phyloP scores from a whole-genome alignment of 2,113 vertebrate species.

The Crotalus helleri region DNA sequence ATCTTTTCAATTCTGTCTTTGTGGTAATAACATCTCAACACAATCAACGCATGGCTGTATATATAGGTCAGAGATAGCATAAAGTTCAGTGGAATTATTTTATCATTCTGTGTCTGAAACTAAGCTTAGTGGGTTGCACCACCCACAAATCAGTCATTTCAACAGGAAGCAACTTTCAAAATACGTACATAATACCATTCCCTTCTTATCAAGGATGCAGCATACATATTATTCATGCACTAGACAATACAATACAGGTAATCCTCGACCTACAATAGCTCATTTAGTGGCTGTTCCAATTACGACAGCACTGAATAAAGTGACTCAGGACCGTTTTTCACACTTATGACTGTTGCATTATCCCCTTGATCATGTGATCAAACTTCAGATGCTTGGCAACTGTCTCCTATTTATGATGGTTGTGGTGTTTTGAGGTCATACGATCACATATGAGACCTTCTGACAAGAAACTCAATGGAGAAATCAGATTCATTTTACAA shows the following conservation, averaged over 20 bases:
- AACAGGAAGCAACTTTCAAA: background rate
- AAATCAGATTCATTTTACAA: too few species aligned
- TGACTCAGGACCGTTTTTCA: background rate
- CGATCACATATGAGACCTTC: too few species aligned
- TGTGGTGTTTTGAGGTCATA: too few species aligned
- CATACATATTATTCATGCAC: background rate
- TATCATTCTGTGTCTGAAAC: background rate
- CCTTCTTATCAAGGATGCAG: background rate
- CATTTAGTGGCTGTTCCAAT: background rate
- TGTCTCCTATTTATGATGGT: too few species aligned
- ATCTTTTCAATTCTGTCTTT: background rate
- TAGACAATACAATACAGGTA: background rate
- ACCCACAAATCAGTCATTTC: background rate
- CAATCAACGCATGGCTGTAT: background rate
- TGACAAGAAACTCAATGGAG: too few species aligned
- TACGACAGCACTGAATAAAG: background rate
- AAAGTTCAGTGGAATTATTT: background rate
- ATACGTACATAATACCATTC: background rate
- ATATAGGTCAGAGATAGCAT: background rate
- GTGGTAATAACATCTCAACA: background rate
- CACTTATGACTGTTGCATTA: too few species aligned
- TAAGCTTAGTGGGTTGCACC: background rate
- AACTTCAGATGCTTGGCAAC: too few species aligned
- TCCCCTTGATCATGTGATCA: too few species aligned
- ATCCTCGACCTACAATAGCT: background rate